Evolutionary conservation across 2,888 invertebrate species (phyloP).

Genomic region (Caenorhabditis sinica): DNA sequence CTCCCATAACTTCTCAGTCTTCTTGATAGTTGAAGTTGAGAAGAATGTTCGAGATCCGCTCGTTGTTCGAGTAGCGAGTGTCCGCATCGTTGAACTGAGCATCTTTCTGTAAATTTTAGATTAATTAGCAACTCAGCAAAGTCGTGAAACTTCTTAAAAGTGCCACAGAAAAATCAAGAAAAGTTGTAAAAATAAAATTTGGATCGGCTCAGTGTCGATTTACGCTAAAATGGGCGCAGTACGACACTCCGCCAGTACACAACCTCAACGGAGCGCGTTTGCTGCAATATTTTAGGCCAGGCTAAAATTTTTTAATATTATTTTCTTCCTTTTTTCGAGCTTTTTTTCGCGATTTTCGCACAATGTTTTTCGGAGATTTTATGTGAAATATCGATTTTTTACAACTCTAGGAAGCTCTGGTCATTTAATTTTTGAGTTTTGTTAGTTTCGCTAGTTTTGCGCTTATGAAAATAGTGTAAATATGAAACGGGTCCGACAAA

Average conservation of each 20-base stretch:
- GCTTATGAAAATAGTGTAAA: not conserved
- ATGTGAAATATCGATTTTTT: not conserved
- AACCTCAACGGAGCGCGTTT: constrained; percentile 43
- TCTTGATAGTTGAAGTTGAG: constrained; percentile 32
- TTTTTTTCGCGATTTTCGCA: constrained; percentile 10
- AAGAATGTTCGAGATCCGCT: constrained; percentile 8
- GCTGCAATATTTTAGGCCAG: constrained; percentile 44
- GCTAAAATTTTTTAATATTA: constrained; percentile 4
- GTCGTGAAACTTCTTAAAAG: not conserved
- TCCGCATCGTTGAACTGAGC: constrained; percentile 35
- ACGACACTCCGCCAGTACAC: constrained; percentile 51
- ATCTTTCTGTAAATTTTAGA: constrained; percentile 11
- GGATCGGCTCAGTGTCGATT: constrained; percentile 18
- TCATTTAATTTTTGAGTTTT: not conserved
- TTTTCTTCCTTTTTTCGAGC: constrained; percentile 28
- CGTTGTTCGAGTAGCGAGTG: constrained; percentile 10
- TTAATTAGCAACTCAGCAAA: not conserved
- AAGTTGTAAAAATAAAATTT: not conserved
- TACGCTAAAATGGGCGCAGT: constrained; percentile 41
- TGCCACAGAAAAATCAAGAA: not conserved
- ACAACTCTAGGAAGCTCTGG: too few species aligned
- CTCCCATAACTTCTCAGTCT: constrained; percentile 76
- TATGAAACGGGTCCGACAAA: too few species aligned
- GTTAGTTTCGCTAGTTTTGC: not conserved
- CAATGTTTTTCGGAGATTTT: not conserved